phyloP scores from a whole-genome alignment of 2,113 vertebrate species.

The Nematolebias whitei region DNA sequence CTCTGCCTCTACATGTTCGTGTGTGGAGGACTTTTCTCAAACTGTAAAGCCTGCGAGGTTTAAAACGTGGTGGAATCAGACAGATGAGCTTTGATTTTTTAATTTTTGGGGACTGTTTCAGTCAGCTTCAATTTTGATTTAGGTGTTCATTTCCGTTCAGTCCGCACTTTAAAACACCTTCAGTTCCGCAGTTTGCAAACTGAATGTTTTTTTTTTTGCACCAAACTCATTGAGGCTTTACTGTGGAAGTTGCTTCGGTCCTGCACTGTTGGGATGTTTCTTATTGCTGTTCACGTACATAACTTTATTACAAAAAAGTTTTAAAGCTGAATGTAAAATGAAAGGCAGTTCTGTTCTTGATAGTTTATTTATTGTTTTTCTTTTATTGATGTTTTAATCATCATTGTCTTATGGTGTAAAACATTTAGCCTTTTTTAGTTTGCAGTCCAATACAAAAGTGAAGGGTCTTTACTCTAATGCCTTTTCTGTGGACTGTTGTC shows the following conservation, averaged over 20 bases:
- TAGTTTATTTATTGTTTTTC: too few species aligned
- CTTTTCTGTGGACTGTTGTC: constrained; percentile 11
- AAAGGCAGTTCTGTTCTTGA: constrained; percentile 13
- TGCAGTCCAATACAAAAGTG: constrained; percentile 6
- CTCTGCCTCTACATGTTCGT: background rate
- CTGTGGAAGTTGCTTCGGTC: constrained; percentile 6
- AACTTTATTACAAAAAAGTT: background rate
- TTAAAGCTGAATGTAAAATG: constrained; percentile 40
- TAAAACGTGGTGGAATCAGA: background rate
- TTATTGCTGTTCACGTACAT: background rate
- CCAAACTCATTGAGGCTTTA: background rate
- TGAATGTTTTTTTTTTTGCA: constrained; percentile 4
- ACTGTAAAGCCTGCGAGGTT: background rate
- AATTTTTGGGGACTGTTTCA: background rate
- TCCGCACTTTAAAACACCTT: constrained; percentile 22
- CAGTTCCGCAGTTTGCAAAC: constrained; percentile 14
- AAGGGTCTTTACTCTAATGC: background rate
- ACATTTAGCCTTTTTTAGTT: constrained; percentile 38
- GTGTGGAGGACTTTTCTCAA: background rate
- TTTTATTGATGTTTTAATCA: background rate
- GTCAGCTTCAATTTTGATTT: constrained; percentile 1
- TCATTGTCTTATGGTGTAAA: background rate
- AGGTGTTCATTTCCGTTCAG: constrained; percentile 11
- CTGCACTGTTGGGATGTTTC: background rate
- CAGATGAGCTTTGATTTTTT: background rate